phyloP scores from a whole-genome alignment of 2,888 invertebrate species.

The Tanytarsus gracilentus region DNA sequence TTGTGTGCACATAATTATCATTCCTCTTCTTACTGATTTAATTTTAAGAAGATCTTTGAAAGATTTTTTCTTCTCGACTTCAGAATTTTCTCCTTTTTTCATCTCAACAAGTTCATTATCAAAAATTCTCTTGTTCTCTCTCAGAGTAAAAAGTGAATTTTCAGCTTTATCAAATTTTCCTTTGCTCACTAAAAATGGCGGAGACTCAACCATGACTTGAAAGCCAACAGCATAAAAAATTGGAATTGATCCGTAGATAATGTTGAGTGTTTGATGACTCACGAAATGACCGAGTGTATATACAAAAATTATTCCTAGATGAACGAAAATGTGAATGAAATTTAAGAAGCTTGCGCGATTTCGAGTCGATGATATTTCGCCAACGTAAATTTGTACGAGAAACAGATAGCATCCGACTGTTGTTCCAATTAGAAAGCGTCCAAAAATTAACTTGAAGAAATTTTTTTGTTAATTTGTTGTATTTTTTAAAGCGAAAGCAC shows the following conservation, averaged over 20 bases:
- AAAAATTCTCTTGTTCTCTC: too few relatives aligned
- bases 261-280: slow-evolving; percentile 1
- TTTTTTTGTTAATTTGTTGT: neutral
- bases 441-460: neutral
- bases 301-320: slow-evolving; percentile 2
- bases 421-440: slow-evolving; percentile 5
- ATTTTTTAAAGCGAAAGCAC: neutral
- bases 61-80: neutral
- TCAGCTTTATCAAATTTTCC: neutral
- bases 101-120: too few relatives aligned
- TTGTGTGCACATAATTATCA: neutral
- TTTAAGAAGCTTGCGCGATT: slow-evolving; percentile 7
- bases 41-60: neutral
- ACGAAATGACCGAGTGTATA: neutral
- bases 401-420: neutral
- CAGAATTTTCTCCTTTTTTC: neutral
- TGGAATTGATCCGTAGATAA: slow-evolving; percentile 4
- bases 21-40: neutral
- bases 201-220: neutral
- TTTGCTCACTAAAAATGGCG: neutral
- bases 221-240: slow-evolving; percentile 4
- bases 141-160: neutral
- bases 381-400: slow-evolving; percentile 12
- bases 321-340: slow-evolving; percentile 9
- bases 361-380: neutral